Evolutionary conservation across 2,113 vertebrate genomes (phyloP), one percentile per base, ranked within the genome.

Genomic region (Lamprologus sp.): DNA sequence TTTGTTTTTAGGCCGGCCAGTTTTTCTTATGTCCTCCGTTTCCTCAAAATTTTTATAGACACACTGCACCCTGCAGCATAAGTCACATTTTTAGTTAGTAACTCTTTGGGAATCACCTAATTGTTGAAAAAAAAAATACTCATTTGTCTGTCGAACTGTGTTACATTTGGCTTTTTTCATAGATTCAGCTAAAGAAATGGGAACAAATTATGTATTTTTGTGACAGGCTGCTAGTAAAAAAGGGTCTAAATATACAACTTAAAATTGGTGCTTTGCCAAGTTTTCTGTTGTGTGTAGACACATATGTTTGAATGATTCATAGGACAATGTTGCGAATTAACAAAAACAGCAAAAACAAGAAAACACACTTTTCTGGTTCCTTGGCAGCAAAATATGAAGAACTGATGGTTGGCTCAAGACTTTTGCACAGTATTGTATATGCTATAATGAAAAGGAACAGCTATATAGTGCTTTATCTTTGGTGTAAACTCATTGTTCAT

Each of bases 391-490:
- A 65, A 65, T 65, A 35, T 65, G 17, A 65, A 65, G 60, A 65
- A 37, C 17, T 65, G 31, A 65, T 17, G 31, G 31, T 3, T 65
- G 31, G 60, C 60, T n/a, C 60, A 37, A 37, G 31, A 37, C 31
- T 65, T 65, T 65, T 37, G 60, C 60, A 65, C 31, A 65, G 31
- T n/a, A 65, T 65, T 65, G 9, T 65, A 65, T 65, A 35, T 63
- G 31, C 6, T 35, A 12, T 35, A 35, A 68, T 23, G 37, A 87
- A 60, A 40, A 63, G 7, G 26, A 75, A 83, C 65, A 11, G 23
- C 21, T 15, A 15, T 28, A 12, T 55, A 86, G 11, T 13, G 17
- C 7, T 88, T 35, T 15, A 12, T 60, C 28, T 58, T 28, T 19
- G 12, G 26, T 79, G 5, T 42, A 47, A 40, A 49, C 45, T 49